phyloP scores from a whole-genome alignment of 2,888 invertebrate genomes.

The Bimastos eiseni region DNA sequence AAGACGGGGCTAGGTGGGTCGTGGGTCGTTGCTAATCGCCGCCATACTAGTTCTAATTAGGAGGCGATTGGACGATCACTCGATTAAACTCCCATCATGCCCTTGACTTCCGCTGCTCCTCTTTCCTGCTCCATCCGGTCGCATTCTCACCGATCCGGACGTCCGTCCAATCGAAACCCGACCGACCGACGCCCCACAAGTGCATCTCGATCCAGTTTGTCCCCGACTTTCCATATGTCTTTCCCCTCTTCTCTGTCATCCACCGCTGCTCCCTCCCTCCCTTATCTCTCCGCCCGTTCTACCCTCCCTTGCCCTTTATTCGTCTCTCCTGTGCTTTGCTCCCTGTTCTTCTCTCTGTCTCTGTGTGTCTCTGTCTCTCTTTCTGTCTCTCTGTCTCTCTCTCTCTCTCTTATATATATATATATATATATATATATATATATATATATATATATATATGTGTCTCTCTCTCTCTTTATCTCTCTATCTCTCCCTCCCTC shows the following conservation, averaged over 20 bases:
- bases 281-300: neutral
- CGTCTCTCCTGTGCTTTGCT: no score
- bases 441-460: no score
- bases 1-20: neutral
- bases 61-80: neutral
- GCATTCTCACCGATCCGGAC: constrained; percentile 13
- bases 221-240: neutral
- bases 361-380: no score
- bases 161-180: neutral
- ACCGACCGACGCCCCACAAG: neutral
- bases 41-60: neutral
- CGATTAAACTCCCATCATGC: neutral
- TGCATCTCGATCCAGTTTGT: neutral
- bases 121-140: neutral
- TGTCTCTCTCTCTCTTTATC: no score
- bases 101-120: constrained; percentile 5
- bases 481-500: no score
- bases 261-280: neutral
- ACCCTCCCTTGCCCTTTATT: neutral
- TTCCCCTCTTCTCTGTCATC: neutral
- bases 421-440: no score
- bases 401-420: no score
- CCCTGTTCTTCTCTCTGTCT: no score
- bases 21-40: neutral
- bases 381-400: no score